phyloP scores from a whole-genome alignment of 2,797 vertebrate genomes.

The Gymnoscopelus microlampas region DNA sequence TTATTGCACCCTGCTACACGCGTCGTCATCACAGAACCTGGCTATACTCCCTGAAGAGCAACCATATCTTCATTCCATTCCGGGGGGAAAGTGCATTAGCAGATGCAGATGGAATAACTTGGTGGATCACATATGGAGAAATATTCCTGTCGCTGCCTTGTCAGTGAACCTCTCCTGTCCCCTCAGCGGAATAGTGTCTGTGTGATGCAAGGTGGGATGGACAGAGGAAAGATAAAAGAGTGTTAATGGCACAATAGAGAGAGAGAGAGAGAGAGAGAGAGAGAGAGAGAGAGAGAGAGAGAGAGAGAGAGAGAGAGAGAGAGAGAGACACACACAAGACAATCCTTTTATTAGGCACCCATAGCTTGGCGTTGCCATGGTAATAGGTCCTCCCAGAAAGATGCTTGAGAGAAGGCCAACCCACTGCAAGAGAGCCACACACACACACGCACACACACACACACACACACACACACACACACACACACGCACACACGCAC shows the following conservation, averaged over 20 bases:
- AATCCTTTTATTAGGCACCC: slow-evolving; percentile 48
- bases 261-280: not conserved
- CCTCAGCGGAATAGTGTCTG: slow-evolving; percentile 8
- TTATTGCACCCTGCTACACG: not conserved
- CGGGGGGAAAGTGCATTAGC: not conserved
- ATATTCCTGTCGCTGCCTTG: slow-evolving; percentile 1
- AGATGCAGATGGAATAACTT: not conserved
- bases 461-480: not conserved
- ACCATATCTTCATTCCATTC: not conserved
- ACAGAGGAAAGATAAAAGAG: not conserved
- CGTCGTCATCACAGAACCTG: not conserved
- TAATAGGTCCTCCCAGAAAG: slow-evolving; percentile 27
- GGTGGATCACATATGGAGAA: not conserved
- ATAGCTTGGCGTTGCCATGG: slow-evolving; percentile 68
- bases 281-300: slow-evolving; percentile 2
- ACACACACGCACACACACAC: not conserved
- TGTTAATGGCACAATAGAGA: too few relatives aligned
- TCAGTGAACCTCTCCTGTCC: slow-evolving; percentile 5
- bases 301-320: slow-evolving; percentile 15
- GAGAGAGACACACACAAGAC: slow-evolving; percentile 27
- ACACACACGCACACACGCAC: too few relatives aligned
- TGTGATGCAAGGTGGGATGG: slow-evolving; percentile 1
- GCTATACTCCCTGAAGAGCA: slow-evolving; percentile 15
- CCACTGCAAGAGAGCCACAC: not conserved
- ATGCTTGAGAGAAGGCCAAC: slow-evolving; percentile 38